Conservation (phyloP, 1,140 invertebrate species). For the Elysia chlorotica region DNA sequence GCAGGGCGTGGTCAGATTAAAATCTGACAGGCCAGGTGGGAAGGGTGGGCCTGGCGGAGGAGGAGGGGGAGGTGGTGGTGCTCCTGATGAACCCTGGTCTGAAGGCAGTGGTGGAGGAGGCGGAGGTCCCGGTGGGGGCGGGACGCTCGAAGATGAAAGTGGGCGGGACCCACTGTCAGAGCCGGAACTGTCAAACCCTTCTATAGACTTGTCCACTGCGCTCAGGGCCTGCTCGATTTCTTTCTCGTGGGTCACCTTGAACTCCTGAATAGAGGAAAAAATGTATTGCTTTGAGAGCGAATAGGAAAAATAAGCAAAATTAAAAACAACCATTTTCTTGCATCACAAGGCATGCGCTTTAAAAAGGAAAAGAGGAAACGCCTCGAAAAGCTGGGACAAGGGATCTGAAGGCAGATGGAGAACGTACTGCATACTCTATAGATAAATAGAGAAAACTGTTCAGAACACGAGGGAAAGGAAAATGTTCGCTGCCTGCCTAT, state of each 20-base stretch:
- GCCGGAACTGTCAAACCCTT: conserved; percentile 24
- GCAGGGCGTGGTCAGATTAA: conserved; percentile 26
- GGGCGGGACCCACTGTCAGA: conserved; percentile 14
- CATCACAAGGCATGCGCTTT: too few relatives aligned
- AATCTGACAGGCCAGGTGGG: not conserved
- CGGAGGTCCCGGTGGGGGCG: conserved; percentile 21
- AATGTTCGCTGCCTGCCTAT: too few relatives aligned
- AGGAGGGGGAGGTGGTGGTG: conserved; percentile 28
- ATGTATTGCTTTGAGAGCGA: too few relatives aligned
- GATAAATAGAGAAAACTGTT: too few relatives aligned
- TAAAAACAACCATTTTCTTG: too few relatives aligned
- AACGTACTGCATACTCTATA: too few relatives aligned
- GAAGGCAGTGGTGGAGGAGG: conserved; percentile 25
- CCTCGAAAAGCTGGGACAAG: too few relatives aligned
- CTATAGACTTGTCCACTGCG: conserved; percentile 30
- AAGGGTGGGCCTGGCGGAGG: conserved; percentile 19
- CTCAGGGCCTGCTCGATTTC: conserved; percentile 23
- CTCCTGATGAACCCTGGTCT: too few relatives aligned
- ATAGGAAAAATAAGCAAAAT: too few relatives aligned
- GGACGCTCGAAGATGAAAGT: not conserved
- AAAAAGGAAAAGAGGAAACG: too few relatives aligned
- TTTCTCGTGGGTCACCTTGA: conserved; percentile 14
- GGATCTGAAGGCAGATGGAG: too few relatives aligned
- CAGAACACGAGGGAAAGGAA: too few relatives aligned
- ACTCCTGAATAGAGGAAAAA: conserved; percentile 20